phyloP scores from a whole-genome alignment of 2,113 vertebrate genomes.

The Dromaius novaehollandiae region DNA sequence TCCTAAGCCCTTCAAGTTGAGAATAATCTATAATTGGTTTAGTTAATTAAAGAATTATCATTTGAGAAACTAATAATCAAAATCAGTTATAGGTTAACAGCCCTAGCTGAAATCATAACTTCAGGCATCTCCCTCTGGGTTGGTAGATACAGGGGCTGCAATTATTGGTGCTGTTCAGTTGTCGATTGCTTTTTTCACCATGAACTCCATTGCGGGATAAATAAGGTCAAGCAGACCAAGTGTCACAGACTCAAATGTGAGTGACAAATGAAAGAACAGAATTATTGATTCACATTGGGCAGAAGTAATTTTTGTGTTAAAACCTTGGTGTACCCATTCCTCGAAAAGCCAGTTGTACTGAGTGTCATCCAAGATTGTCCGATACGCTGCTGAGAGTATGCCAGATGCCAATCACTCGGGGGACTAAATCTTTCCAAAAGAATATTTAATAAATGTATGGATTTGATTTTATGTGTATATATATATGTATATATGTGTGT shows the following conservation, averaged over 20 bases:
- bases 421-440: slow-evolving; percentile 39
- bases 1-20: not conserved
- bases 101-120: not conserved
- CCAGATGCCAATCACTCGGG: slow-evolving; percentile 64
- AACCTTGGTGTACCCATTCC: slow-evolving; percentile 36
- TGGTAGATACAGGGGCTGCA: not conserved
- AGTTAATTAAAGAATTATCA: not conserved
- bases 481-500: slow-evolving; percentile 11
- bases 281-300: slow-evolving; percentile 44
- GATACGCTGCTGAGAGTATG: slow-evolving; percentile 33
- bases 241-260: slow-evolving; percentile 7
- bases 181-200: slow-evolving; percentile 1
- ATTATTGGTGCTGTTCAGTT: slow-evolving; percentile 27
- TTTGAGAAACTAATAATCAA: not conserved
- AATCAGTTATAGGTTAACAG: not conserved
- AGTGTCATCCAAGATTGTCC: slow-evolving; percentile 42
- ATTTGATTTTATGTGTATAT: slow-evolving; percentile 64
- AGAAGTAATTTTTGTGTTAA: slow-evolving; percentile 57
- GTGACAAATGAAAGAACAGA: slow-evolving; percentile 57
- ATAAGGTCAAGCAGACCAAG: slow-evolving; percentile 28
- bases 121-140: not conserved
- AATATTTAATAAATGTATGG: slow-evolving; percentile 30
- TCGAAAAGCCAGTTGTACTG: slow-evolving; percentile 10
- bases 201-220: slow-evolving; percentile 15
- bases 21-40: not conserved